Evolutionary conservation across 1,140 invertebrate genomes (phyloP), one percentile per base, ranked within the genome.

Genomic region (Berghia stephanieae): DNA sequence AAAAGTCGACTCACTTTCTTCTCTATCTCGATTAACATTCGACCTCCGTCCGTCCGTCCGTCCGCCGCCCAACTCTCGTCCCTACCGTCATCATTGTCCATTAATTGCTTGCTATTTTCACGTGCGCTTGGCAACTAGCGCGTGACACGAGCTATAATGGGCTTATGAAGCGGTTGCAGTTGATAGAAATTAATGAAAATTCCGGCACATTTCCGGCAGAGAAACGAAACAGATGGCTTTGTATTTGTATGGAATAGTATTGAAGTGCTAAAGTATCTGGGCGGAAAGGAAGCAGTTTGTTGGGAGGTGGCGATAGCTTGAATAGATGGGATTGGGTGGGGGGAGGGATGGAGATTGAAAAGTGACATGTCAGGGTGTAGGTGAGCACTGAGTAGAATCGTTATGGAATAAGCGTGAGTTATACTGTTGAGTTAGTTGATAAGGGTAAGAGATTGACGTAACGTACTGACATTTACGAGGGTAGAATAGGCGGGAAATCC

Each of bases 101-200:
- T 40, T 69, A 69, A 69, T 69, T 69, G 67, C 36, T 8, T 24
- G 67, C n/a, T 36, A 69, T 42, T 42, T 24, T 69, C 36, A 42
- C 38, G 36, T 24, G 67, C 67, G 67, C n/a, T 18, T 21, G 13
- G 6, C 27, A 3, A 3, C n/a, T n/a, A 21, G 60, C 34, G 69
- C 69, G 10, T 71, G 69, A 71, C 69, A 71, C 69, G 69, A 43
- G 69, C 42, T 34, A 34, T 49, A 71, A 71, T 71, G 44, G 13
- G 2, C 21, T 2, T 21, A 5, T 6, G 40, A 1, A n/a, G n/a
- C 16, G 5, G 13, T 43, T 27, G 8, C 43, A 42, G 38, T 38
- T n/a, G 21, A 52, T 70, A 27, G 27, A n/a, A 34, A 42, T 49
- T 34, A 43, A 49, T 71, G 42, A 46, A 24, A 24, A 49, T 49